phyloP scores from a whole-genome alignment of 2,888 invertebrate species.

The Drosophila nr. perissopoda region DNA sequence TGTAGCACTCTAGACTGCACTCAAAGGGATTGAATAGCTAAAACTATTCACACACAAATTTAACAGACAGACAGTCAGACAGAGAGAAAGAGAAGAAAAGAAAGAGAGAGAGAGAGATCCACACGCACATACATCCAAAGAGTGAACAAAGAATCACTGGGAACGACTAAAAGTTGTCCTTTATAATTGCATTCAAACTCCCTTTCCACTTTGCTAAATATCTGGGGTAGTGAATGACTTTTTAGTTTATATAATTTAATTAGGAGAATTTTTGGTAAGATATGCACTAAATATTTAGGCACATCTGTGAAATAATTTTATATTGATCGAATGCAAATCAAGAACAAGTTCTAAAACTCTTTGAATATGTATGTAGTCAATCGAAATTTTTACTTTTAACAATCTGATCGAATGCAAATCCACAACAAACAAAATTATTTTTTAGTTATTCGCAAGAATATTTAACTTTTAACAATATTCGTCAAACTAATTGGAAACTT shows the following conservation, averaged over 20 bases:
- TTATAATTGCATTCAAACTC: neutral
- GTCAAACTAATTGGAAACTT: neutral
- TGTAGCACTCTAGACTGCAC: conserved; percentile 50
- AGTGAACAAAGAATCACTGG: neutral
- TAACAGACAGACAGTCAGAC: neutral
- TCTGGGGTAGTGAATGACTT: neutral
- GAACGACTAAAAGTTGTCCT: conserved; percentile 8
- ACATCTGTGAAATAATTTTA: neutral
- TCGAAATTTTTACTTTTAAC: neutral
- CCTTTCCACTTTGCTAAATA: neutral
- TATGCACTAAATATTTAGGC: neutral
- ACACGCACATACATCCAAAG: neutral
- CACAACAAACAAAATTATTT: neutral
- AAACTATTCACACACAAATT: conserved; percentile 39
- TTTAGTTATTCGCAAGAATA: neutral
- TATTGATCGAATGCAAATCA: neutral
- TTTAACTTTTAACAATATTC: neutral
- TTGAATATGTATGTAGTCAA: neutral
- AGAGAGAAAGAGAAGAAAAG: neutral
- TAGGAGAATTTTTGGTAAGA: neutral
- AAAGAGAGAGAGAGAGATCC: neutral
- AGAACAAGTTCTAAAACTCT: neutral
- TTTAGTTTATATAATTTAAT: neutral
- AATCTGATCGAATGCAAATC: neutral
- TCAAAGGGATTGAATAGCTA: conserved; percentile 57